Percentiles rank a stretch among this genome's conserved stretches.
Conservation (phyloP, 2,113 vertebrate species). For the Pithys albifrons region DNA sequence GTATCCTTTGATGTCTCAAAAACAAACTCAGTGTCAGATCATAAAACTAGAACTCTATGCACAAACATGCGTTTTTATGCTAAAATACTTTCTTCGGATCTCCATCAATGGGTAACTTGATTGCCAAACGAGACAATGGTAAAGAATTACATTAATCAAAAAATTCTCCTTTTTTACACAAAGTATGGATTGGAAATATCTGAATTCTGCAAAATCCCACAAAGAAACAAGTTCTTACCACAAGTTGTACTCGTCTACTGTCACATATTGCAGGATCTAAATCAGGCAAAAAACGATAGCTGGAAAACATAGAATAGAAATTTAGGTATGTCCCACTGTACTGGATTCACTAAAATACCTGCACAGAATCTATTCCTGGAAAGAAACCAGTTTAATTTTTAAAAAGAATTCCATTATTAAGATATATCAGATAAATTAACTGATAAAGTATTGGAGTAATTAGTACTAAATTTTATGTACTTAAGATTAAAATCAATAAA, state of each 20-base stretch:
- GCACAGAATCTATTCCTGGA: background rate
- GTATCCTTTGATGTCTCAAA: background rate
- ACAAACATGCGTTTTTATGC: background rate
- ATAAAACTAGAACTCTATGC: background rate
- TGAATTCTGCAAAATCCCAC: slow-evolving; percentile 1
- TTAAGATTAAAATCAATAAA: background rate
- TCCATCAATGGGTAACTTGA: background rate
- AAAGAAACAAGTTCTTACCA: slow-evolving; percentile 81
- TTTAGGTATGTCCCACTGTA: background rate
- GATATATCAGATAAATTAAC: background rate
- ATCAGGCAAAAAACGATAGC: slow-evolving; percentile 84
- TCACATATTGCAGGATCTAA: slow-evolving; percentile 80
- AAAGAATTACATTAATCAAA: background rate
- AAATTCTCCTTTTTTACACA: background rate
- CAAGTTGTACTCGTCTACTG: slow-evolving; percentile 84
- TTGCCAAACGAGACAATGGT: background rate
- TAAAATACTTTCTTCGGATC: background rate
- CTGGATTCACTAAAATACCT: background rate
- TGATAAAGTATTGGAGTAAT: background rate
- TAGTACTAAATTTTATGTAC: background rate
- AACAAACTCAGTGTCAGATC: background rate
- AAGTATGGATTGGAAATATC: background rate
- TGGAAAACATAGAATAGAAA: slow-evolving; percentile 43
- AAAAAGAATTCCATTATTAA: background rate
- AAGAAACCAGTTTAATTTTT: background rate